These are phyloP conservation scores for Hypsopygia costalis DNA, from an alignment of 2,888 invertebrate species.

Conservation along the genomic window DNA sequence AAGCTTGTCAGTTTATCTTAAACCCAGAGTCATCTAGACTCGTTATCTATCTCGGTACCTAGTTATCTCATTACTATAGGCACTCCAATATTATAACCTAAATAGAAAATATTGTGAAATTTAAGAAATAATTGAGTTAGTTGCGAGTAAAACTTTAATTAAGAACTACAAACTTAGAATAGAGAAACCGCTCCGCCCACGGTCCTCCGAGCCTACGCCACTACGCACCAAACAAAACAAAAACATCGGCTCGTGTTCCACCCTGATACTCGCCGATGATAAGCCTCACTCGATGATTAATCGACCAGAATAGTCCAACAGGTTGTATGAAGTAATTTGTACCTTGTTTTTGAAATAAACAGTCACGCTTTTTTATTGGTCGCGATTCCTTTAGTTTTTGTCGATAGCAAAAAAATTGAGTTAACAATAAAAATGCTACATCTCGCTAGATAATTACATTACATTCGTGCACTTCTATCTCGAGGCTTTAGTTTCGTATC, in stretches of 20 bases:
- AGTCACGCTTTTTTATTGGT: slow-evolving; percentile 22
- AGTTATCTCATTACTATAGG: too few species aligned
- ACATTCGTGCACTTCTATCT: too few species aligned
- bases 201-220: slow-evolving; percentile 4
- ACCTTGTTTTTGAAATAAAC: slow-evolving; percentile 31
- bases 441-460: too few species aligned
- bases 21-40: too few species aligned
- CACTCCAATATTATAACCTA: too few species aligned
- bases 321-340: slow-evolving; percentile 42
- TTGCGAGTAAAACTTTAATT: neutral
- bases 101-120: too few species aligned
- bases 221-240: slow-evolving; percentile 12
- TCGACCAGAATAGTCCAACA: slow-evolving; percentile 29
- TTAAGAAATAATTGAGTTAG: neutral
- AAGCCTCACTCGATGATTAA: slow-evolving; percentile 40
- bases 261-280: slow-evolving; percentile 37
- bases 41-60: too few species aligned
- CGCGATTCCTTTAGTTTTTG: neutral
- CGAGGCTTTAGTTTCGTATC: too few species aligned
- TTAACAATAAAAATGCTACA: too few species aligned
- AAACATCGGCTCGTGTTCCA: slow-evolving; percentile 28
- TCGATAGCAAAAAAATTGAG: neutral
- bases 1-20: too few species aligned
- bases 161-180: neutral
- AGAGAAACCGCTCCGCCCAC: slow-evolving; percentile 1